These are phyloP conservation scores for Habrosyne pyritoides DNA, from an alignment of 2,888 invertebrate species.

Conservation along the genomic window DNA sequence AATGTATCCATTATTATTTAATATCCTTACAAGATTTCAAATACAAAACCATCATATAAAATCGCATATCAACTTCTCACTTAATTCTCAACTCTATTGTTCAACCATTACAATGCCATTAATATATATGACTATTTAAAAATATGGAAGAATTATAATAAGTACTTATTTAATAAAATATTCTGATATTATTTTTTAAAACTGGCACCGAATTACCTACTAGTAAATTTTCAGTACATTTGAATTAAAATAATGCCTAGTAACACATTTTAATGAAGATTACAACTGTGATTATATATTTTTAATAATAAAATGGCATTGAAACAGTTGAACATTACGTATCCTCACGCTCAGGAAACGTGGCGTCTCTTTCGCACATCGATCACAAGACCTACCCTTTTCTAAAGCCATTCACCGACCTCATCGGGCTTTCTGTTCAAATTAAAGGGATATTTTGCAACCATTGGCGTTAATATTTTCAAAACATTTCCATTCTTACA, in stretches of 20 bases:
- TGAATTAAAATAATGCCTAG: no score
- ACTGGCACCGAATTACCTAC: no score
- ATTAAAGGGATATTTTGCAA: background rate
- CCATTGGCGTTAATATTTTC: conserved; percentile 2
- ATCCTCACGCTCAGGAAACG: background rate
- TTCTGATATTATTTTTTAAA: no score
- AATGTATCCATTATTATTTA: conserved; percentile 19
- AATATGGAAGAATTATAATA: no score
- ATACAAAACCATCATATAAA: conserved; percentile 30
- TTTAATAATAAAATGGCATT: background rate
- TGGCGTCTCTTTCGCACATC: background rate
- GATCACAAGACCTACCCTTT: conserved; percentile 3
- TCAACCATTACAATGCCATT: background rate
- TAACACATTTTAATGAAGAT: no score
- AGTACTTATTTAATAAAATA: no score
- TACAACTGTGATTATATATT: no score
- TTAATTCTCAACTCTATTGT: background rate
- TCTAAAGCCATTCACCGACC: background rate
- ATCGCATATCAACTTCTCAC: conserved; percentile 27
- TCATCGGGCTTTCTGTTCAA: background rate
- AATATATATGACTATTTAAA: no score
- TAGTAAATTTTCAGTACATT: no score
- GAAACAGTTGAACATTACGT: background rate
- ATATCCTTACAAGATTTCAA: conserved; percentile 36
- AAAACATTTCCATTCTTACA: background rate